These are phyloP conservation scores for Scortum barcoo DNA, from an alignment of 2,113 vertebrate genomes.

Conservation along the genomic window DNA sequence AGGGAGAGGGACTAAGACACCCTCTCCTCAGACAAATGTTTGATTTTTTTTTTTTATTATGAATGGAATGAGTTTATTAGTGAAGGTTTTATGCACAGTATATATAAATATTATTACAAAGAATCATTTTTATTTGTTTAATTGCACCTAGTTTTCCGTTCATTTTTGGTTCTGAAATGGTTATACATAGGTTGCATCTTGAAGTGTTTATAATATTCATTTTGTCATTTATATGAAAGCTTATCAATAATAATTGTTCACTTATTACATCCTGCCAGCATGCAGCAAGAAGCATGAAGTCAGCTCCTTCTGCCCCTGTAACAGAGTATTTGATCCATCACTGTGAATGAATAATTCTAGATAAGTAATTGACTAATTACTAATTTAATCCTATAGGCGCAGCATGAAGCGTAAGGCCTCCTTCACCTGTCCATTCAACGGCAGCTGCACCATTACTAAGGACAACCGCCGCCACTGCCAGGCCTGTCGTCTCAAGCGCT, in stretches of 20 bases:
- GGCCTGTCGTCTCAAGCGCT: conserved; percentile 95
- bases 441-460: conserved; percentile 96
- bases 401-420: conserved; percentile 97
- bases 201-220: neutral
- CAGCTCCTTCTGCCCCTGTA: neutral
- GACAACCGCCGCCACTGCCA: conserved; percentile 99
- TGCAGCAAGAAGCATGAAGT: neutral
- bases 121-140: neutral
- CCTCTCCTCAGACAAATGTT: neutral
- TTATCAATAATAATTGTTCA: neutral
- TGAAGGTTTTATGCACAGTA: neutral
- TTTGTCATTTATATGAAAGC: neutral
- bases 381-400: conserved; percentile 81
- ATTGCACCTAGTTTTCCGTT: neutral
- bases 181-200: neutral
- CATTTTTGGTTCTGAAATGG: neutral
- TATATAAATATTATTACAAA: neutral
- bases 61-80: neutral
- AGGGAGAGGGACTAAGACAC: neutral
- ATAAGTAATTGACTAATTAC: neutral
- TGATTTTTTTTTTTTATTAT: neutral
- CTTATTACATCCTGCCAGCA: neutral
- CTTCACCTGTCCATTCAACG: conserved; percentile 95
- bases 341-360: neutral
- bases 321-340: neutral